Conservation (phyloP, 2,113 vertebrate genomes). For the Macheiramphus alcinus region DNA sequence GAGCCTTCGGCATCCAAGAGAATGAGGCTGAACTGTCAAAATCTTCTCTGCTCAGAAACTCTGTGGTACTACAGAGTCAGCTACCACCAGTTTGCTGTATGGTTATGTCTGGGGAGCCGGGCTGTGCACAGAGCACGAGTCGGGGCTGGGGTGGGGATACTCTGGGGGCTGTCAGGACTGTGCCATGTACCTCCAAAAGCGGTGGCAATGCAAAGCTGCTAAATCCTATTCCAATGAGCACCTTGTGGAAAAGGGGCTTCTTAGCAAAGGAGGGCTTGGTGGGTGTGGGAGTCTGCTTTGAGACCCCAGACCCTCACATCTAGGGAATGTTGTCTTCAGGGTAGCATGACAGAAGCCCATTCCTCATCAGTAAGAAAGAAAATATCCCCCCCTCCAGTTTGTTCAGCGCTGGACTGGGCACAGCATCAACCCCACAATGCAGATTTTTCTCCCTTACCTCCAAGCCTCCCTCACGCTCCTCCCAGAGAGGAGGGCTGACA, state of each 20-base stretch:
- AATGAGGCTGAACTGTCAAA: neutral
- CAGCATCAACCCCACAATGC: neutral
- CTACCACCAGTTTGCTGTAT: neutral
- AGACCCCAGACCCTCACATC: neutral
- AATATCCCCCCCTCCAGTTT: neutral
- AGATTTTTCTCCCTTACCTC: neutral
- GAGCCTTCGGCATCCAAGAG: neutral
- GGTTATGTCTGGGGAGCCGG: neutral
- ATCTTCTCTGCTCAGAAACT: neutral
- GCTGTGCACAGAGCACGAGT: fast-evolving
- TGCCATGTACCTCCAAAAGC: neutral
- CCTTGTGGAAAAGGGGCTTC: neutral
- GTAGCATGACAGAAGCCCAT: neutral
- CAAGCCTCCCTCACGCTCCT: neutral
- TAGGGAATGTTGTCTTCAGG: neutral
- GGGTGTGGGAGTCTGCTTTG: neutral
- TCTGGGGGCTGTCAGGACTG: neutral
- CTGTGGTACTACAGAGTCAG: neutral
- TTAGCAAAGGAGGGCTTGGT: neutral
- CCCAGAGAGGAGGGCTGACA: neutral
- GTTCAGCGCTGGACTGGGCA: neutral
- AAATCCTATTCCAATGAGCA: neutral
- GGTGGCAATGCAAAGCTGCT: neutral
- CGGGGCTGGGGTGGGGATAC: neutral
- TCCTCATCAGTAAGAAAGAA: neutral